Evolutionary conservation across 2,113 vertebrate genomes (phyloP).

Genomic region (Protobothrops mucrosquamatus): DNA sequence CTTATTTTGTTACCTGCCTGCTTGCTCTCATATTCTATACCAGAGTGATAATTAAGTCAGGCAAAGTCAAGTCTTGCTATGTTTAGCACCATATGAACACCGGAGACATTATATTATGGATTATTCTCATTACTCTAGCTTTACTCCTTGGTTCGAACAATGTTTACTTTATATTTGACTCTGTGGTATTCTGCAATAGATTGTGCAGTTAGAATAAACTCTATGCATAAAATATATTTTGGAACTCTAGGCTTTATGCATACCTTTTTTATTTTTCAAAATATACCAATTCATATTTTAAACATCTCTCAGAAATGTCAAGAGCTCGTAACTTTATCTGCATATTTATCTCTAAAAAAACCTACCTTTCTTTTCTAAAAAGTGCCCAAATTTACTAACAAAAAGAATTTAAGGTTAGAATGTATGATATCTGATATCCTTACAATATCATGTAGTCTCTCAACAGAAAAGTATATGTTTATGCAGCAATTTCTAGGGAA

Average conservation of each 20-base stretch:
- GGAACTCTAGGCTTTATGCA: not conserved
- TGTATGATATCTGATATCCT: not conserved
- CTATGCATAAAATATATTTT: not conserved
- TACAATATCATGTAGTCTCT: not conserved
- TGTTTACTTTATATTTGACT: not conserved
- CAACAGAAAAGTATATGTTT: not conserved
- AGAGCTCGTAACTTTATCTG: not conserved
- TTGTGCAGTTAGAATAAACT: not conserved
- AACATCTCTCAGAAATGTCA: not conserved
- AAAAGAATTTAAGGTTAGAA: not conserved
- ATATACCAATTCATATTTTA: not conserved
- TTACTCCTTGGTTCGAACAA: not conserved
- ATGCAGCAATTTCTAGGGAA: not conserved
- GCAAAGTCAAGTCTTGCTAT: conserved; percentile 16
- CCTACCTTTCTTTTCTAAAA: not conserved
- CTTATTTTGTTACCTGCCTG: conserved; percentile 26
- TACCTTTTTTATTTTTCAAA: not conserved
- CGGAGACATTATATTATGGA: not conserved
- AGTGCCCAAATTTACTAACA: not conserved
- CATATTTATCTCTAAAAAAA: not conserved
- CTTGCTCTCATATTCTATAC: not conserved
- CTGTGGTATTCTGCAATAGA: not conserved
- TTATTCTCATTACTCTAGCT: not conserved
- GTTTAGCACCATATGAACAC: not conserved
- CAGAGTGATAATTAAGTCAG: not conserved